These are phyloP conservation scores for Numida meleagris DNA, from an alignment of 2,113 vertebrate species.

Conservation along the genomic window DNA sequence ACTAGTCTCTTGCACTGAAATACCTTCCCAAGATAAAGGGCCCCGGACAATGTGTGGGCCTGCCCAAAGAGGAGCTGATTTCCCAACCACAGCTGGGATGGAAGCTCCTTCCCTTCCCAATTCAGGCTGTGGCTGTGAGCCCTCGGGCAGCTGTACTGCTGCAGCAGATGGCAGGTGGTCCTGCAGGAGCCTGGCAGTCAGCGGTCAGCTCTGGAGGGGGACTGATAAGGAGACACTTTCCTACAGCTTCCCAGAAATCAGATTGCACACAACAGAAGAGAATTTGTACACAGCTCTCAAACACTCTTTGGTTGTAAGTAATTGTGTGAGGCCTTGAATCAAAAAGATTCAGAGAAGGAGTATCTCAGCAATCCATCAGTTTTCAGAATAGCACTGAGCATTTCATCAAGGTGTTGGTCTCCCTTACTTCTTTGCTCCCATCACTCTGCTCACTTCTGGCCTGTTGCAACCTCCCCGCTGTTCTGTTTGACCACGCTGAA, in stretches of 20 bases:
- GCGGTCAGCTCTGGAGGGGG: background rate
- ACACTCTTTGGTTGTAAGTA: accelerated
- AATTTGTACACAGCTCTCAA: background rate
- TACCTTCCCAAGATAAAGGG: accelerated
- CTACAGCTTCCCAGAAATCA: background rate
- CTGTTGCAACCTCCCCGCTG: background rate
- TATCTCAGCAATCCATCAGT: background rate
- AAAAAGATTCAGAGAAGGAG: background rate
- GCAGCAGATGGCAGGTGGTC: background rate
- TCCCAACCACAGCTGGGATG: background rate
- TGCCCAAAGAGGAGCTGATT: background rate
- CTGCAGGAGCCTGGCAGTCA: background rate
- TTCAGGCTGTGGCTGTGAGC: background rate
- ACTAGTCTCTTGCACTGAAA: background rate
- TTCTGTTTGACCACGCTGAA: accelerated
- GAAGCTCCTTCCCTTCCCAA: background rate
- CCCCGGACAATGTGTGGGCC: accelerated
- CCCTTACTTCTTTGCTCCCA: background rate
- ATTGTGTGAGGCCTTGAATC: background rate
- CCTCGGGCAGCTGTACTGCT: background rate
- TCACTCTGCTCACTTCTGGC: background rate
- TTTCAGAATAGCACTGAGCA: background rate
- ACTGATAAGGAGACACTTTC: background rate
- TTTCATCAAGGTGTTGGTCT: background rate
- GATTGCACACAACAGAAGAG: background rate